Base-by-base conservation (phyloP, 2,113 vertebrate genomes). In the Corydoras maculifer region DNA sequence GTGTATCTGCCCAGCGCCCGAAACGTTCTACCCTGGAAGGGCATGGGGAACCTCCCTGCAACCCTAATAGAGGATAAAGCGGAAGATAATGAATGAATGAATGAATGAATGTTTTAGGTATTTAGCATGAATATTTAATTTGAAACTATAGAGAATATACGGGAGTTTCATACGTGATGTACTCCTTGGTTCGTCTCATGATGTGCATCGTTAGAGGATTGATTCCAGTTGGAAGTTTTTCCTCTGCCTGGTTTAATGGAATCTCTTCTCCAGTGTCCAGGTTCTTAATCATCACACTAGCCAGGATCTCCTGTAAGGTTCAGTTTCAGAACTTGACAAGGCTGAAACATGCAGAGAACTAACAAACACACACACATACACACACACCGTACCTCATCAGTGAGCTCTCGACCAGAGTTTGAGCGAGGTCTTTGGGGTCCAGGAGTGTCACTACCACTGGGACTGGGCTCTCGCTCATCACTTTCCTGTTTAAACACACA, bases 271-370 rank as follows among this genome's bases (percentile, higher is more conserved):
- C 97, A 3, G 97, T 99, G 86, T 99, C 97, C 32, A 99, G 88
- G 85, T 99, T 99, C 87, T 99, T 99, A 82, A 99, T 98, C 96
- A 99, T 99, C 77, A 99, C 97, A 79, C 95, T 98, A 30, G 97
- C 97, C 79, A 99, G 86, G 83, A 99, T 99, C 91, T 99, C 96
- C 96, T 99, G 62, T n/a, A 69, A 0, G 9, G 61, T 35, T 29
- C 50, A 13, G 31, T 1, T 3, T 60, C 29, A 43, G 50, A 9
- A 31, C 49, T 12, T 4, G 32, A 69, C 14, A 58, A 30, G 43
- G 2, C 29, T 51, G 3, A 6, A 11, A 58, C 5, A 32, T 29
- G 12, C 25, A 13, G 25, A 14, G 58, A 11, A 58, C 67, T 60
- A 53, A 55, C 53, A 75, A 15, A 75, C 9, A 67, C 53, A 32